Base-by-base conservation (phyloP, 2,888 invertebrate species). In the Mythimna ferrago region DNA sequence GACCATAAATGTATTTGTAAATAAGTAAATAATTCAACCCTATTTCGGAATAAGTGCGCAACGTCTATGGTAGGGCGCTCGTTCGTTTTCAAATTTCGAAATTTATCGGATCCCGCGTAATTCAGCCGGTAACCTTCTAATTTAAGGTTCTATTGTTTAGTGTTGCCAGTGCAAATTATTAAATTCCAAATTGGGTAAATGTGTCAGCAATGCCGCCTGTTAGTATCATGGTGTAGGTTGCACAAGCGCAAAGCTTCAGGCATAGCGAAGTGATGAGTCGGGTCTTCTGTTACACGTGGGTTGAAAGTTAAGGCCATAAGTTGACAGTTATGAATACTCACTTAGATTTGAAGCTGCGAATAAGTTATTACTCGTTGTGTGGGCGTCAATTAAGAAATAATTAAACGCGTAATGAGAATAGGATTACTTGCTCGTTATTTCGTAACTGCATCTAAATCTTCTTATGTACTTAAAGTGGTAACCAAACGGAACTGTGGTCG, bases 131-230 rank as follows among this genome's bases (percentile, higher is more conserved):
- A 91, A 90, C 90, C 92, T 92, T 92, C 91, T 91, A 92, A 92
- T 93, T 92, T 93, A 92, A 92, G 92, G 90, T 92, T 85, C 93
- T 87, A 94, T 93, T 94, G 94, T 95, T 93, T 92, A 92, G 92
- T 91, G 89, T 89, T 90, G 90, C 80, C 88, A 89, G 90, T 88
- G 88, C 89, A 92, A 94, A 93, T 94, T 91, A 94, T 94, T 92
- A 89, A 92, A 91, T 90, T 87, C 92, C 89, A 87, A 92, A 93
- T 92, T 92, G 89, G 93, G 93, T 93, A 93, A 94, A 94, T 91
- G 93, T 94, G 94, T 92, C 94, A 92, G 92, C 82, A 83, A 88
- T 89, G 82, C 76, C 57, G 75, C 66, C 38, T 75, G 76, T 73
- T 82, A 84, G 87, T 86, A 88, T 84, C 89, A 85, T 85, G 74